These are phyloP conservation scores for Drosophila elegans DNA, from an alignment of 1,140 invertebrate genomes.

Conservation along the genomic window DNA sequence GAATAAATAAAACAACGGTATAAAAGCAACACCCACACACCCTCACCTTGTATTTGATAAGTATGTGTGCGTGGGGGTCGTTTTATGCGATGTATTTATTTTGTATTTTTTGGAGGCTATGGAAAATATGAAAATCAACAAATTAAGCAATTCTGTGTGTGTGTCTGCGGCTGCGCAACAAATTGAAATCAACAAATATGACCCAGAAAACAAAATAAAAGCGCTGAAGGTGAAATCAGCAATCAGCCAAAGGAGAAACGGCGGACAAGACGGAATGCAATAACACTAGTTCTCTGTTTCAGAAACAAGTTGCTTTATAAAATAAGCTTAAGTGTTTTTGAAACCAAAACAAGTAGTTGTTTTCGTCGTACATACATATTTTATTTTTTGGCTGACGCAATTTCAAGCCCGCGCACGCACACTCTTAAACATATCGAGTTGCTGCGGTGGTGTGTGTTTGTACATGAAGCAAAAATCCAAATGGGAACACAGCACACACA, in stretches of 20 bases:
- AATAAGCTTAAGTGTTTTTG: slow-evolving; percentile 17
- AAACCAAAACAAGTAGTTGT: slow-evolving; percentile 36
- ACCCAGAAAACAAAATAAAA: slow-evolving; percentile 69
- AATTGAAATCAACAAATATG: slow-evolving; percentile 83
- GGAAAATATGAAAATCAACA: slow-evolving; percentile 65
- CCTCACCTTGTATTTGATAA: slow-evolving; percentile 8
- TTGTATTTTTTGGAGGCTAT: slow-evolving; percentile 56
- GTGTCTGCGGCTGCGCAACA: slow-evolving; percentile 56
- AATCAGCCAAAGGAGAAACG: slow-evolving; percentile 32
- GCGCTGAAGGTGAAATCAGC: slow-evolving; percentile 73
- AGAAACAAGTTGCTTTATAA: slow-evolving; percentile 44
- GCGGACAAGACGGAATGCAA: slow-evolving; percentile 15
- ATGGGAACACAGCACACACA: slow-evolving; percentile 72
- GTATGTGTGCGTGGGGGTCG: slow-evolving; percentile 29
- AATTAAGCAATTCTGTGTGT: slow-evolving; percentile 60
- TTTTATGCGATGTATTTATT: slow-evolving; percentile 30
- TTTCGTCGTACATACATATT: slow-evolving; percentile 20
- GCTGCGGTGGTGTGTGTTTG: slow-evolving; percentile 42
- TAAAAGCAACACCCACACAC: slow-evolving; percentile 31
- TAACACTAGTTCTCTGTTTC: slow-evolving; percentile 24
- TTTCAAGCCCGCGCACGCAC: slow-evolving; percentile 59
- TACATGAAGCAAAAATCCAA: slow-evolving; percentile 64
- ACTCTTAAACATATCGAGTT: slow-evolving; percentile 8
- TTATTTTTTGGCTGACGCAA: slow-evolving; percentile 77
- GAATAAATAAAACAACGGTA: slow-evolving; percentile 65